A percentile compares a stretch with the other conserved stretches of the same genome.
Evolutionary conservation across 2,888 invertebrate species (phyloP).

Genomic region (Troilus luridus): DNA sequence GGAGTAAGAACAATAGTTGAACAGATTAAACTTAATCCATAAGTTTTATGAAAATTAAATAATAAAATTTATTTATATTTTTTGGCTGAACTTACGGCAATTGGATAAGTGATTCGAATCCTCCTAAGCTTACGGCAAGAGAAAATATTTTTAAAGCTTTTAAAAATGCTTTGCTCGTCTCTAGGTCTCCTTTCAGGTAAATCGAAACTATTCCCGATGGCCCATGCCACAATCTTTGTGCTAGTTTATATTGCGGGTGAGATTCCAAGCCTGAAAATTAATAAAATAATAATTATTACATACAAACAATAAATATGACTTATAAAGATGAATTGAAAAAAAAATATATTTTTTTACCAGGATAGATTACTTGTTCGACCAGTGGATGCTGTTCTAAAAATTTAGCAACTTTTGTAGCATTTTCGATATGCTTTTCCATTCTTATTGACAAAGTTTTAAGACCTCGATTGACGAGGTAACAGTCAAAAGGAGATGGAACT

Average conservation of each 20-base stretch:
- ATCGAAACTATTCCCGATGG: conserved; percentile 95
- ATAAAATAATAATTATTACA: neutral
- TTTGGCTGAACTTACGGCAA: conserved; percentile 80
- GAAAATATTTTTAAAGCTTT: conserved; percentile 84
- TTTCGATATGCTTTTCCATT: conserved; percentile 91
- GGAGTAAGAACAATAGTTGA: no score
- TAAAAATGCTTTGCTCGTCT: conserved; percentile 82
- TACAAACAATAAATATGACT: neutral
- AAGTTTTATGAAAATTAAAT: neutral
- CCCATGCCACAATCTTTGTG: conserved; percentile 85
- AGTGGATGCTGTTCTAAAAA: conserved; percentile 86
- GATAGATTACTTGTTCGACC: conserved; percentile 87
- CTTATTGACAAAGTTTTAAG: conserved; percentile 92
- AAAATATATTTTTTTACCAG: conserved; percentile 71
- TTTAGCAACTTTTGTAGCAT: conserved; percentile 82
- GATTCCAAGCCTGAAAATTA: conserved; percentile 36
- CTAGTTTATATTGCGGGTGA: conserved; percentile 88
- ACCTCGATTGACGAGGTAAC: conserved; percentile 92
- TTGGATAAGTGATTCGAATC: conserved; percentile 94
- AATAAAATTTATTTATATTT: neutral
- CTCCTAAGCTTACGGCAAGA: conserved; percentile 95
- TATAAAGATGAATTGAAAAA: neutral
- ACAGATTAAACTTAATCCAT: neutral
- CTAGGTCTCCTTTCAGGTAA: conserved; percentile 83
- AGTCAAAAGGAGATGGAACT: conserved; percentile 97